These are phyloP conservation scores for Eidolon helvum DNA, from an alignment of 2,113 vertebrate species.

Conservation along the genomic window DNA sequence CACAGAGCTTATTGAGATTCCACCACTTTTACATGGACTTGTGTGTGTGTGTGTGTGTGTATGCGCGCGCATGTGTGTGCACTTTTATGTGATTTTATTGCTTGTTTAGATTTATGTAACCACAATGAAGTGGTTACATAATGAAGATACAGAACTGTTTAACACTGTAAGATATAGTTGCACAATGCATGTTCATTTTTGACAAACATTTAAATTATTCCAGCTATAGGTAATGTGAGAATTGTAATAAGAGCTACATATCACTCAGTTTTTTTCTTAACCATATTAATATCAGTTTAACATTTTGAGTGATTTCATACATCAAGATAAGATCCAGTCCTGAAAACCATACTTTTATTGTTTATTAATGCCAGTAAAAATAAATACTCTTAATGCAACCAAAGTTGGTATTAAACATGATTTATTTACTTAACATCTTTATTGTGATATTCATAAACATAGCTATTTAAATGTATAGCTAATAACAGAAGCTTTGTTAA, in stretches of 20 bases:
- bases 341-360: not conserved
- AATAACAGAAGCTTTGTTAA: not conserved
- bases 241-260: conserved; percentile 50
- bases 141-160: not conserved
- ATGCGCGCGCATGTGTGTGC: not conserved
- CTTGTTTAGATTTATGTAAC: not conserved
- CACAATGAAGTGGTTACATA: too few species aligned
- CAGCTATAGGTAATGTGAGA: conserved; percentile 40
- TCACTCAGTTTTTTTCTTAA: conserved; percentile 43
- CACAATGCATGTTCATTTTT: conserved; percentile 58
- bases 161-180: not conserved
- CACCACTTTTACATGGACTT: not conserved
- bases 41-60: not conserved
- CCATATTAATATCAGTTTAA: conserved; percentile 48
- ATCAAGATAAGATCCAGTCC: not conserved
- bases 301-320: not conserved
- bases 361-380: not conserved
- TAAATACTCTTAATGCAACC: not conserved
- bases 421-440: not conserved
- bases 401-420: not conserved
- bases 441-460: not conserved
- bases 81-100: not conserved
- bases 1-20: not conserved
- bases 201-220: conserved; percentile 63
- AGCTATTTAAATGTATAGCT: not conserved